These are phyloP conservation scores for Barbus barbus DNA, from an alignment of 2,113 vertebrate genomes.

Conservation along the genomic window DNA sequence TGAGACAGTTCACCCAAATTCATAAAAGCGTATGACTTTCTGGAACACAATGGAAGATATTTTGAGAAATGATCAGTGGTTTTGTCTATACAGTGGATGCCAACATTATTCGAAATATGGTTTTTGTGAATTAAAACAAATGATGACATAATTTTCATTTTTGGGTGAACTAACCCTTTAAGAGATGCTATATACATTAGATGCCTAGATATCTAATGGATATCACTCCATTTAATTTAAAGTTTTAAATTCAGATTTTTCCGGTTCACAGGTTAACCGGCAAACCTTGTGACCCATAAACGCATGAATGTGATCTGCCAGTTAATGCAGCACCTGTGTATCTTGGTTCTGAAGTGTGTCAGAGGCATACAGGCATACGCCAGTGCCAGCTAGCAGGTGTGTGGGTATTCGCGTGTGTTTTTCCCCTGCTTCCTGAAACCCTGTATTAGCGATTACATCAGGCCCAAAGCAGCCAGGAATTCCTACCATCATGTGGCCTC, in stretches of 20 bases:
- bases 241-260: background rate
- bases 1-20: background rate
- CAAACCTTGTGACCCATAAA: background rate
- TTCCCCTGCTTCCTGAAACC: constrained; percentile 66
- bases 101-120: too few relatives aligned
- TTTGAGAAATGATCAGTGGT: too few relatives aligned
- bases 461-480: constrained; percentile 69
- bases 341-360: constrained; percentile 42
- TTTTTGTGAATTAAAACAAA: too few relatives aligned
- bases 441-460: constrained; percentile 74
- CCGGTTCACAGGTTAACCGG: background rate
- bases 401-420: constrained; percentile 42
- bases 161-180: background rate
- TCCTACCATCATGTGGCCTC: constrained; percentile 72
- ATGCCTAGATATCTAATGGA: too few relatives aligned
- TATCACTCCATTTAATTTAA: background rate
- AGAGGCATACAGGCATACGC: constrained; percentile 24
- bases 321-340: constrained; percentile 5
- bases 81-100: too few relatives aligned
- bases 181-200: background rate
- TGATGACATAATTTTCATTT: too few relatives aligned
- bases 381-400: constrained; percentile 47
- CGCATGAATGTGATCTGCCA: background rate
- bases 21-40: background rate
- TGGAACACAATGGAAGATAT: too few relatives aligned